These are phyloP conservation scores for Orchesellides sinensis DNA, from an alignment of 2,888 invertebrate species.

Conservation along the genomic window DNA sequence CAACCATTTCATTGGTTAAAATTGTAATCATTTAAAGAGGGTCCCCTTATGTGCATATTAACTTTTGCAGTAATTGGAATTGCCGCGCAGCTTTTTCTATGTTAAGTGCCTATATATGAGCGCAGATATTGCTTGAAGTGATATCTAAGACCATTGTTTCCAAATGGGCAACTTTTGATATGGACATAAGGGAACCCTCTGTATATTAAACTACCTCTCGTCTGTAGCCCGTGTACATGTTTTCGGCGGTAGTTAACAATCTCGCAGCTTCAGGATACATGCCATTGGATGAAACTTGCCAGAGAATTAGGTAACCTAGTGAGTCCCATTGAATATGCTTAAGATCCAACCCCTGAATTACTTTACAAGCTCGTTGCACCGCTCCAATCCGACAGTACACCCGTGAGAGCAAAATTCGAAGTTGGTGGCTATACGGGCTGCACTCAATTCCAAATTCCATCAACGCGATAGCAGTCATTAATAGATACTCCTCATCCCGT, in stretches of 20 bases:
- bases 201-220: constrained; percentile 84
- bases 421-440: constrained; percentile 93
- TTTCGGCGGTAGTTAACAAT: constrained; percentile 86
- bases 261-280: constrained; percentile 84
- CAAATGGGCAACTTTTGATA: too few relatives aligned
- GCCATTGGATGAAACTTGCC: constrained; percentile 84
- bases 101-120: too few relatives aligned
- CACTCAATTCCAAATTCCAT: constrained; percentile 85
- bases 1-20: too few relatives aligned
- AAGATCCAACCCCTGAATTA: constrained; percentile 89
- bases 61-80: too few relatives aligned
- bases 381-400: constrained; percentile 86
- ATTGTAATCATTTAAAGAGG: too few relatives aligned
- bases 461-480: constrained; percentile 76
- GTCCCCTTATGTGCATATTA: too few relatives aligned
- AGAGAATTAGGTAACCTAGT: constrained; percentile 86
- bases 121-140: too few relatives aligned
- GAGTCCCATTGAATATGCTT: constrained; percentile 97
- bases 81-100: too few relatives aligned
- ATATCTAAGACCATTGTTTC: too few relatives aligned
- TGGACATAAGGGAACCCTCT: too few relatives aligned
- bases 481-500: constrained; percentile 75
- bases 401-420: constrained; percentile 89
- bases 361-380: constrained; percentile 84
- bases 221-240: constrained; percentile 92